These are phyloP conservation scores for Cerastoderma edule DNA, from an alignment of 2,888 invertebrate species.

Conservation along the genomic window DNA sequence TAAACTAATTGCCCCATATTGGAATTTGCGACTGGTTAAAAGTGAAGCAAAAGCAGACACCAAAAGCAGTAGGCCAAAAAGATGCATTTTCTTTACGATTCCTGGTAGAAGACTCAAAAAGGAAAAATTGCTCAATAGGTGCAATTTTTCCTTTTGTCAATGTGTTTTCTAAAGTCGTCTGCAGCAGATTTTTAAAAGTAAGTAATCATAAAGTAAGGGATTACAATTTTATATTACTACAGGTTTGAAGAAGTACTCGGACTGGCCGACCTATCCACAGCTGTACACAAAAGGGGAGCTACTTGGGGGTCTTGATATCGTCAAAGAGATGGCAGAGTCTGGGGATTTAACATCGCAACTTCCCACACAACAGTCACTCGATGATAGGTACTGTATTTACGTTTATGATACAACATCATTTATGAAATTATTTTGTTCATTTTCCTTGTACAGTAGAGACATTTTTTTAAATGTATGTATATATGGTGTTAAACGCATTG, in stretches of 20 bases:
- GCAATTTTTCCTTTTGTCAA: conserved; percentile 7
- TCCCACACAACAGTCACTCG: conserved; percentile 59
- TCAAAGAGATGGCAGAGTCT: conserved; percentile 84
- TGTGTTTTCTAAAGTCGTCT: background rate
- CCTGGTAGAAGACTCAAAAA: too few relatives aligned
- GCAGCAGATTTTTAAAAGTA: background rate
- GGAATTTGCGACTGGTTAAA: too few relatives aligned
- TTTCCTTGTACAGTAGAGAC: too few relatives aligned
- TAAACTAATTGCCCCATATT: too few relatives aligned
- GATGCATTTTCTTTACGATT: too few relatives aligned
- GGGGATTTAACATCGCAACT: conserved; percentile 77
- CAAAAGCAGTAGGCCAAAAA: too few relatives aligned
- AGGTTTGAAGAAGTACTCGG: conserved; percentile 84
- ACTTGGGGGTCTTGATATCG: conserved; percentile 85
- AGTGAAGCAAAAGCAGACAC: too few relatives aligned
- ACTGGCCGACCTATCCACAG: conserved; percentile 86
- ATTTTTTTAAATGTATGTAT: too few relatives aligned
- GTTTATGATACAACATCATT: too few relatives aligned
- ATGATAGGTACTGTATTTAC: conserved; percentile 69
- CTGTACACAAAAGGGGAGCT: conserved; percentile 85
- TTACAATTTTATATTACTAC: conserved; percentile 18
- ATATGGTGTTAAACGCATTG: too few relatives aligned
- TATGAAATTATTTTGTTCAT: too few relatives aligned
- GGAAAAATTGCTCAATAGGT: too few relatives aligned
- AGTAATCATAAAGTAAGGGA: background rate